Base-by-base conservation (phyloP, 1,140 invertebrate species). In the Apis florea region DNA sequence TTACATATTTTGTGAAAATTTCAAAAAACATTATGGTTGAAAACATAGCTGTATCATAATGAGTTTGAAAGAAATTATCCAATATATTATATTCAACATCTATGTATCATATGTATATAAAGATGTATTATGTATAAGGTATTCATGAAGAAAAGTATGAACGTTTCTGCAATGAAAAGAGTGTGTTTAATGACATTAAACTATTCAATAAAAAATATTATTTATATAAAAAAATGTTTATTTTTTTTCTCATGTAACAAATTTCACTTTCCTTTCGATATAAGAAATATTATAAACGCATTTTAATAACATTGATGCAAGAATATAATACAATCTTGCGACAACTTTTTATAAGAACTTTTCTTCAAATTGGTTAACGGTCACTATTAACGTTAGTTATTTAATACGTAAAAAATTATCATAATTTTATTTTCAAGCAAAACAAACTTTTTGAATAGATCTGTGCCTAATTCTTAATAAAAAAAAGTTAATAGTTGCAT, bases 61-160 rank as follows among this genome's bases (percentile, higher is more conserved):
- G 40, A 24, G 56, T 73, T 69, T 24, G 73, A 68, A 19, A 69
- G 24, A 70, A 59, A 17, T 19, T 47, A 71, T 19, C 15, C 47
- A 51, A 31, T 58, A 81, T 74, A 74, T 69, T 66, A 64, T 77
- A 64, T 79, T 79, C 79, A 84, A 82, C 82, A 69, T 67, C 79
- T 85, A 85, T 88, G 87, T 88, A 88, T 81, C 53, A 88, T 86
- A 85, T 91, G 90, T 92, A 90, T 74, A 92, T 92, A 91, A 78
- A 88, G 51, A 86, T 85, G 86, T 90, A 90, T 83, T 85, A 85
- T 85, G 82, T 90, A 85, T 84, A 88, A 88, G 80, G 63, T 66
- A 83, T 79, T 51, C 66, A 53, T 69, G 74, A 54, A 85, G 75
- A 26, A 80, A 82, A 79, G 68, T 71, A 71, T 64, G 77, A 80